Evolutionary conservation across 2,113 vertebrate genomes (phyloP).

Genomic region (Fulica atra): DNA sequence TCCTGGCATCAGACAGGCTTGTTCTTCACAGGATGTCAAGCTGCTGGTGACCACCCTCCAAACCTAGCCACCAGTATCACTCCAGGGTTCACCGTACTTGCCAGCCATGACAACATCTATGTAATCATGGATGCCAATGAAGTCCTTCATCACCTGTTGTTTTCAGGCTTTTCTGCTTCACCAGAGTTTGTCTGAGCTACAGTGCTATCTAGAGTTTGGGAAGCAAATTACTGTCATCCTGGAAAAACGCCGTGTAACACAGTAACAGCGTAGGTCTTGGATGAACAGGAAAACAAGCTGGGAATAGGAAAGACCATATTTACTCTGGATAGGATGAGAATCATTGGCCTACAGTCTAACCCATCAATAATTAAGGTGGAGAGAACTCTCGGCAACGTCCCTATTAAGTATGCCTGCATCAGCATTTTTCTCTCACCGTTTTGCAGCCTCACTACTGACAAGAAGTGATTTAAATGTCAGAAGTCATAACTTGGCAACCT

Average conservation of each 20-base stretch:
- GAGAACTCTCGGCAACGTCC: background rate
- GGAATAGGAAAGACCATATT: background rate
- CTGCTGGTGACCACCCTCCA: background rate
- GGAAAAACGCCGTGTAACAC: background rate
- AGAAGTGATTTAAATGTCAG: background rate
- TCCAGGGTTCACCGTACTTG: background rate
- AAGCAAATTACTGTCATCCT: background rate
- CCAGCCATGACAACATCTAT: background rate
- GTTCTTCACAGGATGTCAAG: background rate
- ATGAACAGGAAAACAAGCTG: background rate
- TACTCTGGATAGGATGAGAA: background rate
- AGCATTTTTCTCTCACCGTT: background rate
- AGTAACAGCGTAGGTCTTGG: background rate
- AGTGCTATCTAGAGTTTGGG: background rate
- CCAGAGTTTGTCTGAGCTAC: background rate
- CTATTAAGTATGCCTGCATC: background rate
- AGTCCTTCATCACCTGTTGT: background rate
- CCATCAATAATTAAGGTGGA: slow-evolving; percentile 6
- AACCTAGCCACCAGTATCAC: background rate
- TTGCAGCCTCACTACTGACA: background rate
- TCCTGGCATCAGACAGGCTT: background rate
- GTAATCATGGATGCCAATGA: background rate
- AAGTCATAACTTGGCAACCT: background rate
- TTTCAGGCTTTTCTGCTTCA: background rate
- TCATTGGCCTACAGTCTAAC: background rate